Evolutionary conservation across 2,888 invertebrate genomes (phyloP).

Genomic region (Cremastinae sp.): DNA sequence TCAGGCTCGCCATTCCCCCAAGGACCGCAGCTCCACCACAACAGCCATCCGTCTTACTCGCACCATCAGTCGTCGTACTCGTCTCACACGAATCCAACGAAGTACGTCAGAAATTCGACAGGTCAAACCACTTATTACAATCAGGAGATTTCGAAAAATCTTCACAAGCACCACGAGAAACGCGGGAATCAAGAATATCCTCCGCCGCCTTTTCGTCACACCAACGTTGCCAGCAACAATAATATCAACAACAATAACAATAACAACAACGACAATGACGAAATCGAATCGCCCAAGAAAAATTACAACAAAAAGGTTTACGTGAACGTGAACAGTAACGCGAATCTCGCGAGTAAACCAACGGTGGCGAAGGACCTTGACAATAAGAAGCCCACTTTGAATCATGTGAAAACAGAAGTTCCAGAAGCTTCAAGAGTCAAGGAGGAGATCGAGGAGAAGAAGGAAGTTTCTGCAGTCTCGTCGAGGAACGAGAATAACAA

Average conservation of each 20-base stretch:
- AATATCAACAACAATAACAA: conserved; percentile 66
- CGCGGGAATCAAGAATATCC: conserved; percentile 62
- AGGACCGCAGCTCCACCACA: conserved; percentile 67
- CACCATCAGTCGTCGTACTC: conserved; percentile 65
- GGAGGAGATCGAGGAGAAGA: conserved; percentile 24
- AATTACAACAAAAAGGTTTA: conserved; percentile 38
- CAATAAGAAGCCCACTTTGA: conserved; percentile 29
- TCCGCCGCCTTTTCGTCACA: conserved; percentile 59
- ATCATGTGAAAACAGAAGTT: conserved; percentile 29
- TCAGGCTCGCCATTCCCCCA: conserved; percentile 62
- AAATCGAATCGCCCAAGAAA: conserved; percentile 66
- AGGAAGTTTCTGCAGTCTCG: not conserved
- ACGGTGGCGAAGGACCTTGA: conserved; percentile 15
- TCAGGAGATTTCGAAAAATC: conserved; percentile 67
- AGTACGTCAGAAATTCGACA: conserved; percentile 71
- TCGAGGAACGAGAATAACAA: not conserved
- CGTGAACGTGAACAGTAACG: not conserved
- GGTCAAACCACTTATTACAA: conserved; percentile 79
- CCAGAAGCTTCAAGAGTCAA: conserved; percentile 12
- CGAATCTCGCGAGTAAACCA: conserved; percentile 8
- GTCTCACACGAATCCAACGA: conserved; percentile 73
- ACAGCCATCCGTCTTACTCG: conserved; percentile 70
- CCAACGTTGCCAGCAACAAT: conserved; percentile 43
- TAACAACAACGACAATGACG: conserved; percentile 73
- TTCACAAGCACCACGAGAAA: conserved; percentile 67